Conservation (phyloP, 2,113 vertebrate genomes). For the Coptodon bakossiorum region DNA sequence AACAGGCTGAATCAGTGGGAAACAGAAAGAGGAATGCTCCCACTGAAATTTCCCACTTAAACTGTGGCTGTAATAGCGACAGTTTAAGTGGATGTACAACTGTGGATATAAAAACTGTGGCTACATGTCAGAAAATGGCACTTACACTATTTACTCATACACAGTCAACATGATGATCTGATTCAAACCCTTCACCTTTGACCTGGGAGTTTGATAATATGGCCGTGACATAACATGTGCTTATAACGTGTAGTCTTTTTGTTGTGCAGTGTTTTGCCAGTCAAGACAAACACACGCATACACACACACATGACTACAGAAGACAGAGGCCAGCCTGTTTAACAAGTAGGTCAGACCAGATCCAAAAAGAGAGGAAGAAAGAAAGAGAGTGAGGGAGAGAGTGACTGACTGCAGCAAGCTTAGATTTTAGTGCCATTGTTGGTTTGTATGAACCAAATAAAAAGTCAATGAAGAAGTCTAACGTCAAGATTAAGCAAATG, state of each 20-base stretch:
- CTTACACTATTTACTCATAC: neutral
- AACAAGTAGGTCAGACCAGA: slow-evolving; percentile 69
- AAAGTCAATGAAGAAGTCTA: neutral
- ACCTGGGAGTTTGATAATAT: neutral
- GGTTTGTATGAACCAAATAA: neutral
- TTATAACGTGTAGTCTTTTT: neutral
- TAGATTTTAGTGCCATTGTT: slow-evolving; percentile 10
- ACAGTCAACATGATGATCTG: neutral
- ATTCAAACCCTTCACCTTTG: neutral
- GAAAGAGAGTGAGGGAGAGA: neutral
- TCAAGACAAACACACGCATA: slow-evolving; percentile 36
- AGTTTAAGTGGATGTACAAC: neutral
- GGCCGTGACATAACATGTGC: neutral
- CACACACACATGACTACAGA: slow-evolving; percentile 59
- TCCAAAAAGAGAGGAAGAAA: slow-evolving; percentile 22
- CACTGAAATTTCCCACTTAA: neutral
- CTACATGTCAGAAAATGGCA: neutral
- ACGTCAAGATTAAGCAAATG: neutral
- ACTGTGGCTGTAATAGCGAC: neutral
- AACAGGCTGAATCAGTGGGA: neutral
- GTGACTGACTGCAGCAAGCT: slow-evolving; percentile 9
- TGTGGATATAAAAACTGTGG: neutral
- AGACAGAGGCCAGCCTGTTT: slow-evolving; percentile 71
- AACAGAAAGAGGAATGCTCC: neutral
- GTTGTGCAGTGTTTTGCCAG: neutral